Conservation (phyloP, 2,797 vertebrate species). For the Poecilia velifera region DNA sequence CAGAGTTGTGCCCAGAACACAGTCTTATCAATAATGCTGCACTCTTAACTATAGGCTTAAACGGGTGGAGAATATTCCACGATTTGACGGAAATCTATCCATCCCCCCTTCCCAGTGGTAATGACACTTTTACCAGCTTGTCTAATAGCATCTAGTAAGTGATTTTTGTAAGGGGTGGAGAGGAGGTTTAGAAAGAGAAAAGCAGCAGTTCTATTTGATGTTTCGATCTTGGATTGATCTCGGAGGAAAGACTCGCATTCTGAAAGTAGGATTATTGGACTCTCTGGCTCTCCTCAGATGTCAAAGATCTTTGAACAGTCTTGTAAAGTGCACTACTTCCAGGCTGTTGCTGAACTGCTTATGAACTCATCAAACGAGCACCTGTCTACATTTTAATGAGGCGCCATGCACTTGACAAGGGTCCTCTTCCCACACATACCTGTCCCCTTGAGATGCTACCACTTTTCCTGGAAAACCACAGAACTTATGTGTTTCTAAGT, state of each 20-base stretch:
- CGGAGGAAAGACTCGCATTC: slow-evolving; percentile 92
- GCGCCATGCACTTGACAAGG: slow-evolving; percentile 69
- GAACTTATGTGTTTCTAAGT: slow-evolving; percentile 58
- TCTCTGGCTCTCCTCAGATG: slow-evolving; percentile 97
- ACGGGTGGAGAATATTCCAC: slow-evolving; percentile 84
- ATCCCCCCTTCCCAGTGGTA: slow-evolving; percentile 83
- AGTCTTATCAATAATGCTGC: slow-evolving; percentile 83
- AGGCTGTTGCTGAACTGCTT: slow-evolving; percentile 91
- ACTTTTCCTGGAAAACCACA: slow-evolving; percentile 77
- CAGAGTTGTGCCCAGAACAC: slow-evolving; percentile 72
- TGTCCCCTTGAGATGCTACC: slow-evolving; percentile 77
- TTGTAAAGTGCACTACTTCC: slow-evolving; percentile 96
- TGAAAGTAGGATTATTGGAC: slow-evolving; percentile 99
- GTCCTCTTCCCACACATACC: slow-evolving; percentile 82
- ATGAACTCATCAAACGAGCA: slow-evolving; percentile 94
- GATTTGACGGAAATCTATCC: slow-evolving; percentile 86
- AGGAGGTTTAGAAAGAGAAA: slow-evolving; percentile 81
- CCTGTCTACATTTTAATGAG: slow-evolving; percentile 91
- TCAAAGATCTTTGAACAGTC: slow-evolving; percentile 98
- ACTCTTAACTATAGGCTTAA: slow-evolving; percentile 86
- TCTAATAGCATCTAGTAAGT: slow-evolving; percentile 92
- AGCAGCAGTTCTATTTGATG: slow-evolving; percentile 94
- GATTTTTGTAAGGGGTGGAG: slow-evolving; percentile 83
- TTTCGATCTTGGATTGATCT: slow-evolving; percentile 99
- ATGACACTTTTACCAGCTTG: slow-evolving; percentile 85